Conservation (phyloP, 2,888 invertebrate genomes). For the Apoderus coryli region DNA sequence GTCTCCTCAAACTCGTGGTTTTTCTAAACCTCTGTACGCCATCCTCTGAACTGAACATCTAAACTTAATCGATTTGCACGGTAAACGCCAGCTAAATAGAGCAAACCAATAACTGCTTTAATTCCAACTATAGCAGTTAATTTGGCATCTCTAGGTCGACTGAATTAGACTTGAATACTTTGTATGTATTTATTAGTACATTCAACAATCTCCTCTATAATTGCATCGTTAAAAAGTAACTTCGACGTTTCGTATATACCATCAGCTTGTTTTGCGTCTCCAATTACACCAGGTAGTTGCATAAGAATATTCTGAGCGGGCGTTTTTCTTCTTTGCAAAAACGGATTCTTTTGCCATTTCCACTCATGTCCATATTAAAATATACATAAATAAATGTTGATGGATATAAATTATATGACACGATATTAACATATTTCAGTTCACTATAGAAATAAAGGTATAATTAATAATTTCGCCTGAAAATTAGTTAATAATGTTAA, state of each 20-base stretch:
- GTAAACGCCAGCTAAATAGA: conserved; percentile 12
- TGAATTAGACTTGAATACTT: conserved; percentile 8
- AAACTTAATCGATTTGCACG: conserved; percentile 9
- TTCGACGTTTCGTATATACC: no score
- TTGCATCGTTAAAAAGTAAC: conserved; percentile 7
- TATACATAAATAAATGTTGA: no score
- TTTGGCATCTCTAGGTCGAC: conserved; percentile 4
- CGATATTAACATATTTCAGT: no score
- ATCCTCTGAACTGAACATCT: conserved; percentile 9
- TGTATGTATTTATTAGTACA: conserved; percentile 10
- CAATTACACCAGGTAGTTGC: conserved; percentile 2
- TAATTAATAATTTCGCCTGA: no score
- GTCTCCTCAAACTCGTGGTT: conserved; percentile 6
- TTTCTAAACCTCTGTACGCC: conserved; percentile 4
- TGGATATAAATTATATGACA: no score
- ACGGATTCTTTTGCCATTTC: no score
- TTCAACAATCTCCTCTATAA: conserved; percentile 11
- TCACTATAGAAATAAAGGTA: no score
- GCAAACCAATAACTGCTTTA: conserved; percentile 12
- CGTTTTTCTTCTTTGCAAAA: no score
- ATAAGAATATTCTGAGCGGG: conserved; percentile 3
- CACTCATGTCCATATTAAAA: no score
- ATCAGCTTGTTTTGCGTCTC: conserved; percentile 1
- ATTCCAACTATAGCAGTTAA: conserved; percentile 11
- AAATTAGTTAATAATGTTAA: no score